A percentile compares a stretch with the other conserved stretches of the same genome.
Evolutionary conservation across 1,140 invertebrate genomes (phyloP).

Genomic region (Chelonus insularis): DNA sequence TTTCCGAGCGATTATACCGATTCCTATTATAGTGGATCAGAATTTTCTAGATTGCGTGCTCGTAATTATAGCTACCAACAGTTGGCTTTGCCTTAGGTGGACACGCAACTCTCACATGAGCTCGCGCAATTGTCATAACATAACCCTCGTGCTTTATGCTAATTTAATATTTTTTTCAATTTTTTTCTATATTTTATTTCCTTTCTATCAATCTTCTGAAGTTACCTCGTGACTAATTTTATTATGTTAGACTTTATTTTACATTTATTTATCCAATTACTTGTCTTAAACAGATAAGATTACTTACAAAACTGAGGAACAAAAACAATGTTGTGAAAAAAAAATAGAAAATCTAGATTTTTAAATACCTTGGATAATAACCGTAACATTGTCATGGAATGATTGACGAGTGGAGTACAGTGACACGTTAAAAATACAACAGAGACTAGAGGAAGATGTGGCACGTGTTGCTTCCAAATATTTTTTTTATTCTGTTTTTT

Average conservation of each 20-base stretch:
- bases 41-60: conserved; percentile 9
- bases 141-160: not conserved
- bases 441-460: not conserved
- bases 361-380: not conserved
- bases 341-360: too few species aligned
- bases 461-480: conserved; percentile 4
- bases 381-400: not conserved
- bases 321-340: too few species aligned
- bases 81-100: not conserved
- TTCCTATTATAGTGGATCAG: not conserved
- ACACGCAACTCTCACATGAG: conserved; percentile 11
- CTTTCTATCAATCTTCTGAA: too few species aligned
- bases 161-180: not conserved
- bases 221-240: not conserved
- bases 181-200: too few species aligned
- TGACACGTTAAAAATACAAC: conserved; percentile 10
- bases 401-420: conserved; percentile 14
- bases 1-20: conserved; percentile 1
- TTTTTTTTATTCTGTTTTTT: not conserved
- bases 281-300: too few species aligned
- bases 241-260: too few species aligned
- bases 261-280: too few species aligned
- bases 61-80: not conserved
- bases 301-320: too few species aligned
- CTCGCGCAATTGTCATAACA: conserved; percentile 2